Evolutionary conservation across 2,797 vertebrate species (phyloP).

Genomic region (Steatocranus sp.): DNA sequence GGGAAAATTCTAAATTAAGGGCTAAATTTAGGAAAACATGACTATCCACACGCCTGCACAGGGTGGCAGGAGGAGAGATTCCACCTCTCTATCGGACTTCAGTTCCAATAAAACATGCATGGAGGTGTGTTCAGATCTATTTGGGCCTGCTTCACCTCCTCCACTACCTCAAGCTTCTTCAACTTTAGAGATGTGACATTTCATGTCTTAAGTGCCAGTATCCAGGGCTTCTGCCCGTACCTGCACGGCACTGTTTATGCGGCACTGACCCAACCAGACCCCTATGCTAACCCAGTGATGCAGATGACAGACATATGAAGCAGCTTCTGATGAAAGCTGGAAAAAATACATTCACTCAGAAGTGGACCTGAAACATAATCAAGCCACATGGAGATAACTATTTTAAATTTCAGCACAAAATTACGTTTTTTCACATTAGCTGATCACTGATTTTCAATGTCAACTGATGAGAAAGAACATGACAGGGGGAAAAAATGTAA

Average conservation of each 20-base stretch:
- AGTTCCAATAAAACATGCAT: not conserved
- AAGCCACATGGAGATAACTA: not conserved
- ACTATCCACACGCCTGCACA: not conserved
- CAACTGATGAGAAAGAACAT: not conserved
- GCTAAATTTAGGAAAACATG: not conserved
- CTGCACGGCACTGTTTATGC: not conserved
- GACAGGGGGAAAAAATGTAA: too few species aligned
- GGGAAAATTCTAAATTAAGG: not conserved
- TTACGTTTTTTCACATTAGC: not conserved
- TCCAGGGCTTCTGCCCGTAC: not conserved
- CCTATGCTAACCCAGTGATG: not conserved
- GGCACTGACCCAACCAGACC: not conserved
- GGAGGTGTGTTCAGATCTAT: not conserved
- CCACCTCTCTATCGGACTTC: not conserved
- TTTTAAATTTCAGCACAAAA: not conserved
- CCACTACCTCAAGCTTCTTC: not conserved
- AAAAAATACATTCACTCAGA: not conserved
- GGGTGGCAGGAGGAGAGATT: not conserved
- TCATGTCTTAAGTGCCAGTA: not conserved
- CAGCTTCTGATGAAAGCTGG: not conserved
- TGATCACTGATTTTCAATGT: not conserved
- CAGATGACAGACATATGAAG: not conserved
- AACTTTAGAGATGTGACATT: conserved; percentile 7
- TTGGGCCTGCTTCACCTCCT: not conserved
- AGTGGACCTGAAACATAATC: not conserved